Percentiles rank a stretch among this genome's conserved stretches.
Conservation (phyloP, 2,113 vertebrate species). For the Solea solea region DNA sequence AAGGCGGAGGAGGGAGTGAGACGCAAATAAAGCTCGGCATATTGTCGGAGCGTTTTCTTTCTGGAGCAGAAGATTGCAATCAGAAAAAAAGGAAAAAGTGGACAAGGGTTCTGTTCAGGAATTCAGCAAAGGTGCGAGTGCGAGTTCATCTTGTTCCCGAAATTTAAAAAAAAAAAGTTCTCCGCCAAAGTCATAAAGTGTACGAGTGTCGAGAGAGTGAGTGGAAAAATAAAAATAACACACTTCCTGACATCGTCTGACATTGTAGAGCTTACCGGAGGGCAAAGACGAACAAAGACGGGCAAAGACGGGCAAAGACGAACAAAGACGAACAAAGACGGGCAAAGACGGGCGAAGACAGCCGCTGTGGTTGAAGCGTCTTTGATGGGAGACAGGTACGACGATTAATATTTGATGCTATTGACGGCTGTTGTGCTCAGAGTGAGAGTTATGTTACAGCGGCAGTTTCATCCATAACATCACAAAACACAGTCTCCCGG, state of each 20-base stretch:
- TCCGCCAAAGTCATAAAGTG: constrained; percentile 59
- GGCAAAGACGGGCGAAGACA: constrained; percentile 76
- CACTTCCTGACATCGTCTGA: constrained; percentile 58
- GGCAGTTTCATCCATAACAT: constrained; percentile 20
- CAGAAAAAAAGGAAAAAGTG: constrained; percentile 7
- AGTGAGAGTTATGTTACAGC: constrained; percentile 51
- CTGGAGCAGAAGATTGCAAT: constrained; percentile 34
- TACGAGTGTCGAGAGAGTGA: constrained; percentile 33
- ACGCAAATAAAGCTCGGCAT: constrained; percentile 5
- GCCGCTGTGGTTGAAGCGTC: constrained; percentile 49
- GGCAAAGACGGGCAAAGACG: too few relatives aligned
- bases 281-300: too few relatives aligned
- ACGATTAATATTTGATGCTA: constrained; percentile 87
- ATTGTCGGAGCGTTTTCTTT: constrained; percentile 30
- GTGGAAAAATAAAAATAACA: constrained; percentile 59
- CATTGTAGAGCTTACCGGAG: constrained; percentile 61
- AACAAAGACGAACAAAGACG: background rate
- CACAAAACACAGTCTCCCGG: constrained; percentile 29
- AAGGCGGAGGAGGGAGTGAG: constrained; percentile 11
- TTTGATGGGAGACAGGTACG: constrained; percentile 85
- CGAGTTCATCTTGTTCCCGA: constrained; percentile 29
- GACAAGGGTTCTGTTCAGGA: constrained; percentile 33
- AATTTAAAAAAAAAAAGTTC: constrained; percentile 47
- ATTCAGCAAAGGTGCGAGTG: constrained; percentile 30
- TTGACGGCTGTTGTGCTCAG: constrained; percentile 74